Conservation (phyloP, 2,113 vertebrate genomes). For the Oryzias curvinotus region DNA sequence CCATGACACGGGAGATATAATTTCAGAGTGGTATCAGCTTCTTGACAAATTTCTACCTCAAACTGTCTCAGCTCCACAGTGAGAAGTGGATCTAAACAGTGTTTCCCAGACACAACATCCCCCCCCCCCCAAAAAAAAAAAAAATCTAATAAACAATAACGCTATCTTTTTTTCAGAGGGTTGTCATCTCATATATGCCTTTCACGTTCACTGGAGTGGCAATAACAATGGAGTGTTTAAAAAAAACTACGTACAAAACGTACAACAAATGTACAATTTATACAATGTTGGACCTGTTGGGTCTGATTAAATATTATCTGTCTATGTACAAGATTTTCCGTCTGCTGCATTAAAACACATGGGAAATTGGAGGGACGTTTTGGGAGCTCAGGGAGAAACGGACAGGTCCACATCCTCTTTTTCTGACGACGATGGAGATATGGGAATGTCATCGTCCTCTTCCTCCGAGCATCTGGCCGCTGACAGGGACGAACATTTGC, state of each 20-base stretch:
- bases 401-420: slow-evolving; percentile 94
- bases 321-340: slow-evolving; percentile 73
- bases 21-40: slow-evolving; percentile 63
- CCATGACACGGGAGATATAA: slow-evolving; percentile 81
- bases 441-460: slow-evolving; percentile 88
- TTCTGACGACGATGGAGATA: slow-evolving; percentile 93
- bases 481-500: slow-evolving; percentile 92
- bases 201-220: slow-evolving; percentile 55
- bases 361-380: slow-evolving; percentile 38
- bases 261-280: slow-evolving; percentile 79
- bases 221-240: slow-evolving; percentile 68
- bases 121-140: slow-evolving; percentile 47
- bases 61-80: too few species aligned
- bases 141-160: slow-evolving; percentile 52
- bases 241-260: slow-evolving; percentile 78
- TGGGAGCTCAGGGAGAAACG: slow-evolving; percentile 82
- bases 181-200: slow-evolving; percentile 62
- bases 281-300: slow-evolving; percentile 66
- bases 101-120: slow-evolving; percentile 46
- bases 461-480: slow-evolving; percentile 89
- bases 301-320: slow-evolving; percentile 76
- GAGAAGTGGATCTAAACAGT: slow-evolving; percentile 51
- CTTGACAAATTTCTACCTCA: slow-evolving; percentile 30
- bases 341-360: slow-evolving; percentile 69
- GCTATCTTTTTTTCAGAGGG: slow-evolving; percentile 30